Base-by-base conservation (phyloP, 1,140 invertebrate species). In the Temnothorax curvispinosus region DNA sequence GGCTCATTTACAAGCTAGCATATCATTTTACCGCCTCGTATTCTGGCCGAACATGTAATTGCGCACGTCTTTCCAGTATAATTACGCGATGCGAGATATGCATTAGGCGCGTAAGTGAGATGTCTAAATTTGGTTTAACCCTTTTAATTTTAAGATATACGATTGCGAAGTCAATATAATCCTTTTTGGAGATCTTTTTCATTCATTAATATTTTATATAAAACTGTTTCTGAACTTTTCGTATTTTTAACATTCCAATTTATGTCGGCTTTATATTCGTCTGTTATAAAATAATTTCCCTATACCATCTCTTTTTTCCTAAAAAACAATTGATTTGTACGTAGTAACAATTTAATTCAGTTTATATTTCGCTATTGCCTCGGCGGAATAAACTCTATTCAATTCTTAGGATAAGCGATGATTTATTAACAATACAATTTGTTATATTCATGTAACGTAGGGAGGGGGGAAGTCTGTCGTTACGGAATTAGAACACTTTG, bases 401-500 rank as follows among this genome's bases (percentile, higher is more conserved):
- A 35, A 35, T 75, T 75, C 9, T 56, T 32, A 35, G 72, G 13
- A 38, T 41, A 21, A 74, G 18, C 38, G 13, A 13, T 76, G 7
- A 76, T 9, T 76, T 9, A 64, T 50, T 35, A 50, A n/a, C 18
- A 65, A 65, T 27, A 5, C 50, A 7, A 50, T 52, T 65, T 67
- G 44, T 52, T 13, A 21, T 41, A 52, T 38, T 18, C 54, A 35
- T n/a, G 50, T n/a, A 56, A 44, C 21, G 2, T n/a, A 32, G 38
- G 21, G 13, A 21, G 21, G 32, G 18, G 8, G 13, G 56, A 56
- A 52, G 13, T 71, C 35, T 44, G 38, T 32, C 35, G 11, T 71
- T 54, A 27, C 56, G n/a, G 8, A 81, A 71, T 81, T 65, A 15
- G 38, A 58, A 81, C 65, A n/a, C 21, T 77, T 64, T 77, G 60